A percentile compares a stretch with the other conserved stretches of the same genome.
These are phyloP conservation scores for Bembecia ichneumoniformis DNA, from an alignment of 2,888 invertebrate species.

Conservation along the genomic window DNA sequence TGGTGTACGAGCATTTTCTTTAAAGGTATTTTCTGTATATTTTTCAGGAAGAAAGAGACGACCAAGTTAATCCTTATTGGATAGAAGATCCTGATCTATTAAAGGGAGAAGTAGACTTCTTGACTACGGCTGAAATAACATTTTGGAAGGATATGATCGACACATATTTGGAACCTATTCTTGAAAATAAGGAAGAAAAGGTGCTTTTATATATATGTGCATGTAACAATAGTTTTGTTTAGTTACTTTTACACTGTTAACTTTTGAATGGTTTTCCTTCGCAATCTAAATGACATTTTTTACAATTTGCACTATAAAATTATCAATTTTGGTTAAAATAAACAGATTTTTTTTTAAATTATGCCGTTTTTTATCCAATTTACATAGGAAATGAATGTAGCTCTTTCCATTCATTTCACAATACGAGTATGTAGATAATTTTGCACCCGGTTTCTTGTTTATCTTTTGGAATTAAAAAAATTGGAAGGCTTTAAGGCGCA, in stretches of 20 bases:
- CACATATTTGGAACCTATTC: conserved; percentile 92
- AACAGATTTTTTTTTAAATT: no score
- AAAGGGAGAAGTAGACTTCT: conserved; percentile 90
- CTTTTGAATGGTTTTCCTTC: no score
- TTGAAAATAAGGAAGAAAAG: conserved; percentile 91
- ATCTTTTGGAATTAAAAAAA: no score
- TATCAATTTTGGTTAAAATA: no score
- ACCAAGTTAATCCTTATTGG: conserved; percentile 93
- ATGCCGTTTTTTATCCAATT: not conserved
- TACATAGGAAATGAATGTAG: not conserved
- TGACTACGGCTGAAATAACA: conserved; percentile 86
- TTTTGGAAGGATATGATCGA: conserved; percentile 97
- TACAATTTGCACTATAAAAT: no score
- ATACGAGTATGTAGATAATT: no score
- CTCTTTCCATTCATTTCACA: no score
- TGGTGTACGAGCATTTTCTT: not conserved
- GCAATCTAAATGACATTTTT: no score
- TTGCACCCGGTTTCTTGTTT: no score
- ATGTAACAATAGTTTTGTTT: no score
- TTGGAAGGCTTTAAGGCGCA: no score
- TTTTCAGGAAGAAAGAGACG: conserved; percentile 79
- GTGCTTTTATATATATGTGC: conserved; percentile 55
- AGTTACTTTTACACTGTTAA: no score
- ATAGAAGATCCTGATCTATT: conserved; percentile 90
- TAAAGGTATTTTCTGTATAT: not conserved